Conservation (phyloP, 2,797 vertebrate species). For the Xyrichtys novacula region DNA sequence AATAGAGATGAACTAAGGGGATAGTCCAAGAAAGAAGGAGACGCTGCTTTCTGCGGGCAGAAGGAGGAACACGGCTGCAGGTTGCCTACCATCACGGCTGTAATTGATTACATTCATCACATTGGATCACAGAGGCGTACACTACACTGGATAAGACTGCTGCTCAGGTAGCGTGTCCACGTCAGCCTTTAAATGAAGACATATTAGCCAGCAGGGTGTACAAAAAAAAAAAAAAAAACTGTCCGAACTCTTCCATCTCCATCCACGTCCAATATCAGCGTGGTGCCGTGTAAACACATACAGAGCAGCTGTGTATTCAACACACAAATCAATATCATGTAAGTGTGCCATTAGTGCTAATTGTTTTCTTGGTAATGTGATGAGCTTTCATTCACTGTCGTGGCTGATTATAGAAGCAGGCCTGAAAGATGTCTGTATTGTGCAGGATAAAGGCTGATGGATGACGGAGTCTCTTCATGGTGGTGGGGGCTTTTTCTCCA, state of each 20-base stretch:
- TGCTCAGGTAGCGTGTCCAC: slow-evolving; percentile 13
- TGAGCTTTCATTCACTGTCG: slow-evolving; percentile 39
- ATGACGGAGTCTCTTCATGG: slow-evolving; percentile 31
- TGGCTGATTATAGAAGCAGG: slow-evolving; percentile 22
- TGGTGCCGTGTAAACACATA: not conserved
- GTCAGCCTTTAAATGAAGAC: slow-evolving; percentile 67
- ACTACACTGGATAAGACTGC: slow-evolving; percentile 39
- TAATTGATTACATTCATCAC: slow-evolving; percentile 67
- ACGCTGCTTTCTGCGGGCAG: slow-evolving; percentile 11
- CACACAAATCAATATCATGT: slow-evolving; percentile 22
- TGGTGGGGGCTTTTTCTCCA: slow-evolving; percentile 10
- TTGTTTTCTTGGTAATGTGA: slow-evolving; percentile 31
- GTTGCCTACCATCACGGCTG: slow-evolving; percentile 35
- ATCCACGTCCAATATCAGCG: not conserved
- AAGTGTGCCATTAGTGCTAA: slow-evolving; percentile 6
- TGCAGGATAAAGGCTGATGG: slow-evolving; percentile 23
- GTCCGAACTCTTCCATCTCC: slow-evolving; percentile 28
- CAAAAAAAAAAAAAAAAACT: too few relatives aligned
- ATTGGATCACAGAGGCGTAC: slow-evolving; percentile 33
- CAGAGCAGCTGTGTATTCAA: slow-evolving; percentile 1
- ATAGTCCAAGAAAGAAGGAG: slow-evolving; percentile 17
- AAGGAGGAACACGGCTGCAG: slow-evolving; percentile 24
- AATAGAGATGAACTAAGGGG: slow-evolving; percentile 75
- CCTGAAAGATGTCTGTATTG: slow-evolving; percentile 7
- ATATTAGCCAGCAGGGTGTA: slow-evolving; percentile 34